Evolutionary conservation across 2,888 invertebrate genomes (phyloP).

Genomic region (Cotesia congregata): DNA sequence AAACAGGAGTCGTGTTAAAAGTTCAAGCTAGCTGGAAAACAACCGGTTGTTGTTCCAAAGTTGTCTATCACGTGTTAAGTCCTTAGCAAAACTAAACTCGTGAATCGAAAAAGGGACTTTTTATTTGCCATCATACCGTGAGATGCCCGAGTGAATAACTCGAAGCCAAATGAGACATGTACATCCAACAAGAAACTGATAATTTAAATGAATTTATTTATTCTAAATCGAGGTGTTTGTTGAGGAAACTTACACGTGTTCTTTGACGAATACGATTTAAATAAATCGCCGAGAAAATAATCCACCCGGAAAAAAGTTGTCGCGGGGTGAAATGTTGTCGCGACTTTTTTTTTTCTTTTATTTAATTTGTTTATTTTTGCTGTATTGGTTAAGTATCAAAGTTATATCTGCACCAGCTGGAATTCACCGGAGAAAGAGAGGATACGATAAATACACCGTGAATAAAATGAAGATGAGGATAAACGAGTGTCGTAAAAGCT

Average conservation of each 20-base stretch:
- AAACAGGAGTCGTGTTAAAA: not conserved
- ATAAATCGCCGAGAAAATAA: not conserved
- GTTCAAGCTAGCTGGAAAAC: not conserved
- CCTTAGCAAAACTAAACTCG: not conserved
- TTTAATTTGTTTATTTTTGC: not conserved
- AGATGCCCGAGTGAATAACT: not conserved
- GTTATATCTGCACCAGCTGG: conserved; percentile 49
- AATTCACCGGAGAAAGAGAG: conserved; percentile 43
- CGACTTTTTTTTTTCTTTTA: not conserved
- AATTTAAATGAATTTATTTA: not conserved
- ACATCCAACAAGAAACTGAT: not conserved
- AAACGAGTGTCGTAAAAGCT: conserved; percentile 38
- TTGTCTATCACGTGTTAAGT: not conserved
- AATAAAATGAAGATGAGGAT: not conserved
- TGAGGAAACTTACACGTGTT: conserved; percentile 3
- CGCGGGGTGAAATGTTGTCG: conserved; percentile 16
- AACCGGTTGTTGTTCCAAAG: not conserved
- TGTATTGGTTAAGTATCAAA: not conserved
- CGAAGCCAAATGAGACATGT: too few relatives aligned
- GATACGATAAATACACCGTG: not conserved
- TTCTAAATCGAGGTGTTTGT: conserved; percentile 10
- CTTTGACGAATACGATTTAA: conserved; percentile 17
- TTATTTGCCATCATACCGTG: not conserved
- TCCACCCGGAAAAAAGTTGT: conserved; percentile 25
- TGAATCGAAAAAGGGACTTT: not conserved